Base-by-base conservation (phyloP, 2,113 vertebrate genomes). In the Ariopsis seemanni region DNA sequence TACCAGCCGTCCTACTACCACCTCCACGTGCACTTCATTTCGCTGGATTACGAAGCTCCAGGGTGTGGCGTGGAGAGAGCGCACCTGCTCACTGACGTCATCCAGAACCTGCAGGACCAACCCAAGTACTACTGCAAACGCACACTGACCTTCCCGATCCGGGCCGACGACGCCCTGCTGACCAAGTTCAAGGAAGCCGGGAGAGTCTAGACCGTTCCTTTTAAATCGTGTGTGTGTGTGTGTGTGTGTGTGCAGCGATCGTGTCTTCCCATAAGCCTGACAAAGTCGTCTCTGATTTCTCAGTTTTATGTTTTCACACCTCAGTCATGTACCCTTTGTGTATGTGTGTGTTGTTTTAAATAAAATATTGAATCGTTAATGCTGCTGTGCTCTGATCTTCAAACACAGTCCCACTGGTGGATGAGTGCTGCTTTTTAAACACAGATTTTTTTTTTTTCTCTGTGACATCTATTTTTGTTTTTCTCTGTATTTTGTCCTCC, bases 1-100 rank as follows among this genome's bases (percentile, higher is more conserved):
- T 99, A 99, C 94, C 97, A 97, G 75, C 98, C 98, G 0, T 99
- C 98, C 55, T 99, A 99, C 91, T 96, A 97, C 88, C 98, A 99
- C 93, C 95, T 99, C 11, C 98, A 99, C 0, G 94, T 99, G 25
- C 98, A 99, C 80, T 97, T 99, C 94, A 99, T 97, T 0, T 95
- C 96, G 1, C 92, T 99, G 94, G 95, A 95, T 90, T 97, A 97
- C 0, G 96, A 99, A 0, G 97, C 96, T 0, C 97, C 97, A 0
- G 98, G 98, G 82, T 93, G 93, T 0, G 91, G 94, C 0, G 97
- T 97, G 83, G 98, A 99, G 90, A 94, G 96, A 1, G 98, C 98
- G 0, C 98, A 99, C 90, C 95, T 99, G 48, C 96, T 99, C 48
- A 89, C 93, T 0, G 96, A 98, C 0, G 97, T 99, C 85, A 96